These are phyloP conservation scores for Zaprionus lachaisei DNA, from an alignment of 1,140 invertebrate species.

Conservation along the genomic window DNA sequence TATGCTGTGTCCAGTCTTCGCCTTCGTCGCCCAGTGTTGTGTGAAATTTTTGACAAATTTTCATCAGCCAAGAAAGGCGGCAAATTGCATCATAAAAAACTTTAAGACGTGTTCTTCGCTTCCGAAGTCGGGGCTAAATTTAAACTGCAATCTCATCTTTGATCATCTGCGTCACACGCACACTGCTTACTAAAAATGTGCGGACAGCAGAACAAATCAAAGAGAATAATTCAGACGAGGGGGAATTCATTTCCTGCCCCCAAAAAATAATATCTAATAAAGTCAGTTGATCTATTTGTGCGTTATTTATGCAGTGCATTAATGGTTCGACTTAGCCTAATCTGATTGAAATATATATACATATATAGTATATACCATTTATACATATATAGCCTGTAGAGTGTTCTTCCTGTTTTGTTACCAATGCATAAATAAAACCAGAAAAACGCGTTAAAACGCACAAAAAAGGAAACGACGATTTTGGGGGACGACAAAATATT, in stretches of 20 bases:
- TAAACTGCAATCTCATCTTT: slow-evolving; percentile 21
- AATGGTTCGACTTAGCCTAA: slow-evolving; percentile 20
- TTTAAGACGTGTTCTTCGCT: slow-evolving; percentile 22
- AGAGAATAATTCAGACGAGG: background rate
- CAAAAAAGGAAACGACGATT: slow-evolving; percentile 18
- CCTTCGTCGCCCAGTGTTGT: slow-evolving; percentile 11
- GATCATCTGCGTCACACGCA: background rate
- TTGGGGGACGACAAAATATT: slow-evolving; percentile 1
- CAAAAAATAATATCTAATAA: background rate
- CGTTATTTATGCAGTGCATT: slow-evolving; percentile 19
- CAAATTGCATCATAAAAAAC: slow-evolving; percentile 63
- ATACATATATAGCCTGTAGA: background rate
- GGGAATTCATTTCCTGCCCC: background rate
- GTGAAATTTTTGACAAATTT: slow-evolving; percentile 37
- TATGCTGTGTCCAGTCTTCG: slow-evolving; percentile 23
- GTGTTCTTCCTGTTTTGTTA: slow-evolving; percentile 59
- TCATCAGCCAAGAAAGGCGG: slow-evolving; percentile 26
- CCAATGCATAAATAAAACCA: slow-evolving; percentile 58
- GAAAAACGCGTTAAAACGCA: slow-evolving; percentile 61
- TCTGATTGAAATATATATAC: background rate
- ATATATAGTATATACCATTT: no score
- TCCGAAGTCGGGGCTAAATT: slow-evolving; percentile 32
- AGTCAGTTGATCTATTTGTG: background rate
- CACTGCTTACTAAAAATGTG: background rate
- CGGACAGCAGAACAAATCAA: background rate